These are phyloP conservation scores for Calyptomena viridis DNA, from an alignment of 2,113 vertebrate genomes.

Conservation along the genomic window DNA sequence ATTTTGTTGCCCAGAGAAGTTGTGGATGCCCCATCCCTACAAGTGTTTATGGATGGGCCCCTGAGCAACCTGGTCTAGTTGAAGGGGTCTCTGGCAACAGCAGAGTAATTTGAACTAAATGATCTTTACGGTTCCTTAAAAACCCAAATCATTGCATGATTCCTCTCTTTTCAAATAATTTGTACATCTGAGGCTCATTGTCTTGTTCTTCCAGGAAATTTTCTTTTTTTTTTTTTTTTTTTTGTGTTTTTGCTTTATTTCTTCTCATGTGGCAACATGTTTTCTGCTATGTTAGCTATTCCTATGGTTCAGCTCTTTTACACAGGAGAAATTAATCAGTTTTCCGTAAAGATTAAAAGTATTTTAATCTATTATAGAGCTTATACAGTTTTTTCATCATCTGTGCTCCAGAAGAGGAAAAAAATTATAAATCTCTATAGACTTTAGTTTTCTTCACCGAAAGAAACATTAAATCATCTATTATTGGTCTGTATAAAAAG, in stretches of 20 bases:
- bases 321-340: background rate
- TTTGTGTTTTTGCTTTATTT: background rate
- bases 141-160: background rate
- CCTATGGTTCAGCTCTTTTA: background rate
- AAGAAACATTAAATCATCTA: background rate
- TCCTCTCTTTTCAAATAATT: background rate
- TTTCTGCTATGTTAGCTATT: background rate
- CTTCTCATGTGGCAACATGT: rapidly evolving
- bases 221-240: background rate
- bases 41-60: background rate
- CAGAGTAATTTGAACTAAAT: background rate
- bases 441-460: background rate
- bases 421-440: background rate
- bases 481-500: background rate
- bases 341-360: background rate
- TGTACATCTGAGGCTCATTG: background rate
- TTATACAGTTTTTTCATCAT: background rate
- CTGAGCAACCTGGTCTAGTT: background rate
- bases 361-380: background rate
- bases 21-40: too few relatives aligned
- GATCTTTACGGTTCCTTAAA: background rate
- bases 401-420: background rate
- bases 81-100: background rate
- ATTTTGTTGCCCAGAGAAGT: background rate
- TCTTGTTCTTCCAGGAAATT: background rate